Conservation (phyloP, 2,797 vertebrate genomes). For the Buceros bicornis region DNA sequence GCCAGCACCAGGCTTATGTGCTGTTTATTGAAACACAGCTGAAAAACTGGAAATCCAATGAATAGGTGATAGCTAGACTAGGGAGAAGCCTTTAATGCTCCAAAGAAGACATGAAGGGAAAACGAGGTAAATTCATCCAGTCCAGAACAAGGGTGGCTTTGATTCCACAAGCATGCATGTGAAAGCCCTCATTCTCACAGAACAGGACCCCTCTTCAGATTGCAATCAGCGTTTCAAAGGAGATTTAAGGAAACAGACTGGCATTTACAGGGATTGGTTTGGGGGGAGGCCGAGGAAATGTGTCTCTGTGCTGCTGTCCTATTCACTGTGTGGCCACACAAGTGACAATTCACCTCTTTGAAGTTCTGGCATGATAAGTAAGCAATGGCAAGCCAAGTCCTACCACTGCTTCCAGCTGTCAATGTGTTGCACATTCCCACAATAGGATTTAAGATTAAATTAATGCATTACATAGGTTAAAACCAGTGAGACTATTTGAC, state of each 20-base stretch:
- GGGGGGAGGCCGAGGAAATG: accelerated
- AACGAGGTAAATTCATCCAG: neutral
- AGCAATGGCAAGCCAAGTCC: neutral
- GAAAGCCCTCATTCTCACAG: neutral
- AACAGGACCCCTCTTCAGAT: neutral
- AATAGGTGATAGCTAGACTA: neutral
- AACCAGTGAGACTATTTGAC: neutral
- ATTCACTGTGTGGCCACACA: neutral
- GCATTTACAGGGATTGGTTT: neutral
- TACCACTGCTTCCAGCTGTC: neutral
- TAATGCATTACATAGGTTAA: neutral
- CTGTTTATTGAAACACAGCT: neutral
- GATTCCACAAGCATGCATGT: neutral
- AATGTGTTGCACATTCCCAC: neutral
- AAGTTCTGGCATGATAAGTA: neutral
- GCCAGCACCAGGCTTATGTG: neutral
- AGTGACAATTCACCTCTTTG: neutral
- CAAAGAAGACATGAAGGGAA: neutral
- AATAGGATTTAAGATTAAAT: neutral
- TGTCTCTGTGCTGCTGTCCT: accelerated
- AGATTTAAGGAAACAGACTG: neutral
- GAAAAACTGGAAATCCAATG: neutral
- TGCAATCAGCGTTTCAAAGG: neutral
- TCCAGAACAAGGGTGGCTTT: neutral
- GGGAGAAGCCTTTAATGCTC: neutral